Conservation (phyloP, 2,797 vertebrate species). For the Esox masquinongy region DNA sequence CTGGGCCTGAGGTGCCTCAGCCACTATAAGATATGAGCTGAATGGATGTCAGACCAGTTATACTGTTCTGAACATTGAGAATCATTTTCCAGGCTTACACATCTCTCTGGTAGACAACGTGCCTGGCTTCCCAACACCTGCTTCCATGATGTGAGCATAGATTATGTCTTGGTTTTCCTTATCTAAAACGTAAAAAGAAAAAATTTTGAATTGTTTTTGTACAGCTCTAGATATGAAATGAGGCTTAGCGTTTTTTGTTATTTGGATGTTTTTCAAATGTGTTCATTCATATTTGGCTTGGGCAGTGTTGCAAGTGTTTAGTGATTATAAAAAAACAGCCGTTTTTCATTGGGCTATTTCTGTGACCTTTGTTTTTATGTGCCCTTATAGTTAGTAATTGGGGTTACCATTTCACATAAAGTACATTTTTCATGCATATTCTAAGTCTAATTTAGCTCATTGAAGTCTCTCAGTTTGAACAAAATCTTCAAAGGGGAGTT, state of each 20-base stretch:
- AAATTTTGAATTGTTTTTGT: not conserved
- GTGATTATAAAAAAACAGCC: not conserved
- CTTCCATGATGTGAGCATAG: not conserved
- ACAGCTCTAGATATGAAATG: not conserved
- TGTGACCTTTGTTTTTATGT: not conserved
- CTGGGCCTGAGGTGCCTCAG: not conserved
- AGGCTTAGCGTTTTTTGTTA: not conserved
- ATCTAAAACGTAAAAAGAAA: not conserved
- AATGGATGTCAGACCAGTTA: constrained; percentile 1
- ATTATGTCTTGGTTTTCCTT: not conserved
- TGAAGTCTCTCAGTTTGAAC: constrained; percentile 12
- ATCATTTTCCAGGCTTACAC: not conserved
- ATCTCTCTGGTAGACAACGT: not conserved
- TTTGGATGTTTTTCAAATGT: not conserved
- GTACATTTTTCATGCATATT: not conserved
- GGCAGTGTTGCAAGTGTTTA: not conserved
- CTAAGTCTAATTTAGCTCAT: constrained; percentile 9
- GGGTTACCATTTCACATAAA: not conserved
- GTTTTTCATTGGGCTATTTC: not conserved
- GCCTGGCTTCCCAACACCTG: not conserved
- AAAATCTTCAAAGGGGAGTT: constrained; percentile 4
- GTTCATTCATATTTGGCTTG: not conserved
- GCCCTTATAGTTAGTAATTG: not conserved
- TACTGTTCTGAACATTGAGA: not conserved
- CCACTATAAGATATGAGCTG: not conserved